phyloP scores from a whole-genome alignment of 2,113 vertebrate genomes.

The Thunnus maccoyii region DNA sequence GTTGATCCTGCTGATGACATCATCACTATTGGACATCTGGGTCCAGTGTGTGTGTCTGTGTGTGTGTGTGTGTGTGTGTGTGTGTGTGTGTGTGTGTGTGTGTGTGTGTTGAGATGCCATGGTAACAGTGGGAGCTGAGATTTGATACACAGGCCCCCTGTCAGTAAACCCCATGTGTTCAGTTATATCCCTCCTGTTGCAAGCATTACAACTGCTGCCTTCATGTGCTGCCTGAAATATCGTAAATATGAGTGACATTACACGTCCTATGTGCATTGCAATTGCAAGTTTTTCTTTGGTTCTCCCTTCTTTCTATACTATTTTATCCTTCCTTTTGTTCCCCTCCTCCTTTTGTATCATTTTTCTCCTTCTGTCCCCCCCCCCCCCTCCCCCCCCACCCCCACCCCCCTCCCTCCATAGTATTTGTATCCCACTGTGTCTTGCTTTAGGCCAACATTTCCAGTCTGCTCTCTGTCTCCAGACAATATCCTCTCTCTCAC shows the following conservation, averaged over 20 bases:
- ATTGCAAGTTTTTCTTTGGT: not conserved
- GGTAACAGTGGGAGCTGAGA: slow-evolving; percentile 20
- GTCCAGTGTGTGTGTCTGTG: not conserved
- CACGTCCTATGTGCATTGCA: too few relatives aligned
- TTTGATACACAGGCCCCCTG: slow-evolving; percentile 6
- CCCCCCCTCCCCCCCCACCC: not conserved
- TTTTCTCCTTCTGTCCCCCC: not conserved
- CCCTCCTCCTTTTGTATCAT: not conserved
- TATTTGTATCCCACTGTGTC: slow-evolving; percentile 20
- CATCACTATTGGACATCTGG: slow-evolving; percentile 72
- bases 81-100: slow-evolving; percentile 26
- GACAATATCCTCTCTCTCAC: slow-evolving; percentile 3
- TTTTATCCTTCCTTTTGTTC: slow-evolving; percentile 22
- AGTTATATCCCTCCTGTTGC: slow-evolving; percentile 2
- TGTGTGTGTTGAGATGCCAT: slow-evolving; percentile 14
- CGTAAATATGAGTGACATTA: too few relatives aligned
- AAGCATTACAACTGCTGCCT: not conserved
- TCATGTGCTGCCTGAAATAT: not conserved
- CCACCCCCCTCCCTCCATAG: not conserved
- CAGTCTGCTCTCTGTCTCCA: slow-evolving; percentile 8
- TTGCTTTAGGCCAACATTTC: slow-evolving; percentile 43
- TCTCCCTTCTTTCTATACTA: not conserved
- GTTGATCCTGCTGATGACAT: slow-evolving; percentile 64
- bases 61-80: not conserved
- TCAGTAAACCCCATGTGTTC: not conserved